phyloP scores from a whole-genome alignment of 2,113 vertebrate species.

The Poecile atricapillus region DNA sequence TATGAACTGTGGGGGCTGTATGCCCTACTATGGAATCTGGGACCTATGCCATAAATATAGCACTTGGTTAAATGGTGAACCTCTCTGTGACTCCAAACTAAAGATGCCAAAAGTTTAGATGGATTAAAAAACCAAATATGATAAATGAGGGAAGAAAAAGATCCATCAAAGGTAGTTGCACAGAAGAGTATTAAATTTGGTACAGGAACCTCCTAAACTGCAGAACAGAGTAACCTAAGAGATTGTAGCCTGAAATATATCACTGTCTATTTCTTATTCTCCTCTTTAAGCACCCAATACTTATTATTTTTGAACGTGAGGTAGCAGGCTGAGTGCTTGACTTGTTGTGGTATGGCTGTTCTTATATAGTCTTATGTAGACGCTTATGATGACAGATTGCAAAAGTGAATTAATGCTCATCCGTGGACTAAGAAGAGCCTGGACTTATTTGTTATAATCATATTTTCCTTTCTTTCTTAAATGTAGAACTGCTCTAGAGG shows the following conservation, averaged over 20 bases:
- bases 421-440: background rate
- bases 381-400: background rate
- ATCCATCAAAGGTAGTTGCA: background rate
- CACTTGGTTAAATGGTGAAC: background rate
- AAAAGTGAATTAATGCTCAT: background rate
- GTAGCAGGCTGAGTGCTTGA: background rate
- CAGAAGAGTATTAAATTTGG: background rate
- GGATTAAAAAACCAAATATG: background rate
- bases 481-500: background rate
- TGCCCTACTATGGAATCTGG: background rate
- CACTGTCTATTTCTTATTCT: background rate
- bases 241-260: background rate
- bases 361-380: background rate
- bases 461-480: background rate
- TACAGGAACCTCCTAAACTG: background rate
- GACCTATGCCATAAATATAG: background rate
- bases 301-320: background rate
- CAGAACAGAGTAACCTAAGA: background rate
- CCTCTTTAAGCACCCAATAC: background rate
- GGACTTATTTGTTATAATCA: background rate
- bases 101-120: background rate
- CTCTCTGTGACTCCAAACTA: background rate
- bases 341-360: background rate
- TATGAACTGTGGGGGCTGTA: background rate
- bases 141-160: background rate